Base-by-base conservation (phyloP, 2,113 vertebrate genomes). In the Myotis davidii region DNA sequence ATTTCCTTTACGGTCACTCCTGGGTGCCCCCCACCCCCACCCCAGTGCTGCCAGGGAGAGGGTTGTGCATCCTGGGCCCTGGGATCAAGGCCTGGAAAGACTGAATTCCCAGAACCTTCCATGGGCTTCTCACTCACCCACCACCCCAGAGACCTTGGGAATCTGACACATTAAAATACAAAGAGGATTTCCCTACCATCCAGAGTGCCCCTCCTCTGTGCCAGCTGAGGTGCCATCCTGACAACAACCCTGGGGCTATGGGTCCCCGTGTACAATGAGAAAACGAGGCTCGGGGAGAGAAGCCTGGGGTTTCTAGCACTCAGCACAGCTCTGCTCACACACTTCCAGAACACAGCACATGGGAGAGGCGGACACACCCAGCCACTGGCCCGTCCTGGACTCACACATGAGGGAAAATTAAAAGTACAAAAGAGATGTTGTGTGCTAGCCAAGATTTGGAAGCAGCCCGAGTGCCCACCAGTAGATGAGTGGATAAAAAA, bases 301-400 rank as follows among this genome's bases (percentile, higher is more conserved):
- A 76, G 83, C 14, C 11, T 10, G 14, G n/a, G 77, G 54, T 21
- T 54, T 61, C 90, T 7, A 27, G 42, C 23, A 21, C n/a, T n/a
- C 29, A 25, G 20, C 6, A 0, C 82, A 70, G 52, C 32, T 56
- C 18, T 52, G 25, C 65, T 81, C 23, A 59, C 45, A 10, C 70
- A 74, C 7, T 17, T 18, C 27, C 42, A 2, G 1, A 32, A 61
- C 25, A 18, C 0, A 0, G 16, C 11, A 17, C 8, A 0, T 3
- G 1, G 48, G 61, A 6, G 16, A 14, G 5, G 2, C 0, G 0
- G 9, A 11, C 6, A 9, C 9, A 18, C 39, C n/a, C 17, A 12
- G 52, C 20, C 69, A 5, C 34, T 25, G 1, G 56, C 8, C 70
- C 16, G 2, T n/a, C 70, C 77, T n/a, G n/a, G 42, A 76, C 83